phyloP scores from a whole-genome alignment of 2,797 vertebrate species.

The Periparus ater region DNA sequence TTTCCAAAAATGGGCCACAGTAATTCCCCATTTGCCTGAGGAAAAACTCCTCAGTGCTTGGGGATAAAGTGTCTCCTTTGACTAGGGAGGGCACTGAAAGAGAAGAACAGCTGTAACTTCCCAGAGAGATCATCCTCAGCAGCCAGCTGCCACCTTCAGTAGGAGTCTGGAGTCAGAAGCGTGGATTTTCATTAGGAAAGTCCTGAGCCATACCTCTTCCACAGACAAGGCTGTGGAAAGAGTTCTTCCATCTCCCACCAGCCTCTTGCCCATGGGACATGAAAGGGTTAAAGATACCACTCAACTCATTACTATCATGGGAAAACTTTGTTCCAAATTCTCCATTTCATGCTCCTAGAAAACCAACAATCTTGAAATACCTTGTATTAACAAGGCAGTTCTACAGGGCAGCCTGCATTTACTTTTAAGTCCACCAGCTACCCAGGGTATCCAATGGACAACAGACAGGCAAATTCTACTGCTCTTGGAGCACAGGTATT shows the following conservation, averaged over 20 bases:
- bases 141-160: neutral
- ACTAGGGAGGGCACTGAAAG: neutral
- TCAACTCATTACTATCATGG: neutral
- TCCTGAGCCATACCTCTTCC: neutral
- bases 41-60: neutral
- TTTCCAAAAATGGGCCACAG: neutral
- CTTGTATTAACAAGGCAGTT: neutral
- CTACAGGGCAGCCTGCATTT: neutral
- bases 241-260: neutral
- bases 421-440: neutral
- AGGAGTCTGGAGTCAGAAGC: neutral
- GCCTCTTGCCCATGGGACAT: neutral
- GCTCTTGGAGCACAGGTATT: neutral
- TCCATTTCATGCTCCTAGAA: neutral
- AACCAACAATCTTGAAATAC: neutral
- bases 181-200: neutral
- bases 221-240: neutral
- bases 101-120: neutral
- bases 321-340: neutral
- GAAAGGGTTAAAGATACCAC: neutral
- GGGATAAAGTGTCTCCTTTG: neutral
- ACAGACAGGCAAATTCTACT: neutral
- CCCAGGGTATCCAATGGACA: neutral
- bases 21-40: neutral
- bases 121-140: neutral